Conservation (phyloP, 2,888 invertebrate genomes). For the Steinernema scapterisci region DNA sequence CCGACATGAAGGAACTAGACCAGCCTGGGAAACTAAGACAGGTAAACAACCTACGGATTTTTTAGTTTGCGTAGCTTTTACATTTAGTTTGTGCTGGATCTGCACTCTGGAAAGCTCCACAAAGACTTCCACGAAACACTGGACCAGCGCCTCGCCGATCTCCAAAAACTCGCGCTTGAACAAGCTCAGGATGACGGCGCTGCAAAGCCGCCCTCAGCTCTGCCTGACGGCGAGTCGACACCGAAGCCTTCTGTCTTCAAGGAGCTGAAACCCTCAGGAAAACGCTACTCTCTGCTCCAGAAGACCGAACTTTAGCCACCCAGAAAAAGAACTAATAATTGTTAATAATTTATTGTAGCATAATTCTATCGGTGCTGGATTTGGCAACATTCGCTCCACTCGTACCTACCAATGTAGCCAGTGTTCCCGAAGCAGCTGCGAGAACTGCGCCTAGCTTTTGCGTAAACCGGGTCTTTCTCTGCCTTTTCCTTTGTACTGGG, state of each 20-base stretch:
- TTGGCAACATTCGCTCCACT: background rate
- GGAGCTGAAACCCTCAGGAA: constrained; percentile 92
- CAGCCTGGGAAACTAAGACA: constrained; percentile 62
- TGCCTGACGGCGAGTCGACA: constrained; percentile 82
- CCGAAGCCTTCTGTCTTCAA: constrained; percentile 76
- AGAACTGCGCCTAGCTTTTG: background rate
- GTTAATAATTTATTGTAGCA: constrained; percentile 27
- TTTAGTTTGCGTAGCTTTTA: too few relatives aligned
- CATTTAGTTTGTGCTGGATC: constrained; percentile 79
- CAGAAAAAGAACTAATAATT: background rate
- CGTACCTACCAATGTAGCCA: background rate
- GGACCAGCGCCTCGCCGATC: constrained; percentile 72
- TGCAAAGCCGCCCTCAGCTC: constrained; percentile 72
- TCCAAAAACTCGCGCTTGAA: constrained; percentile 62
- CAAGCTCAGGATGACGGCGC: constrained; percentile 54
- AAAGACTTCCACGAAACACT: constrained; percentile 95
- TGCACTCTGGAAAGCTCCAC: constrained; percentile 94
- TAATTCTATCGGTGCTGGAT: constrained; percentile 18
- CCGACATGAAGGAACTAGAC: constrained; percentile 75
- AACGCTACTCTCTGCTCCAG: constrained; percentile 86
- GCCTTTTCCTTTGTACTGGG: constrained; percentile 19
- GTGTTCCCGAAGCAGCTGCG: background rate
- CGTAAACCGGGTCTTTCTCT: constrained; percentile 26
- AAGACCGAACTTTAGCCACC: constrained; percentile 57
- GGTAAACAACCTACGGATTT: too few relatives aligned